These are phyloP conservation scores for Campopleginae sp. DNA, from an alignment of 2,888 invertebrate species.

Conservation along the genomic window DNA sequence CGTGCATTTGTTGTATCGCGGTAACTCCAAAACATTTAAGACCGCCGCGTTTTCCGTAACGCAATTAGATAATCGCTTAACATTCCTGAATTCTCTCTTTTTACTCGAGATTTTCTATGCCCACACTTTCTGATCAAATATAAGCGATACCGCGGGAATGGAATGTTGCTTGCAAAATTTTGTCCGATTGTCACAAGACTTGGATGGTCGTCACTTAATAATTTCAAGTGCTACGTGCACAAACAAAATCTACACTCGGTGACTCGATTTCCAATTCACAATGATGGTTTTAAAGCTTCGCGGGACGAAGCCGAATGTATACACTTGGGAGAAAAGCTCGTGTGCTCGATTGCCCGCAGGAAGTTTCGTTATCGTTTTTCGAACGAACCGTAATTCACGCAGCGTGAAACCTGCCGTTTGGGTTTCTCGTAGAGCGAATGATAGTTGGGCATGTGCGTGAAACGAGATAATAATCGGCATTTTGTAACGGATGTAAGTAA, in stretches of 20 bases:
- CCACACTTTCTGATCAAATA: constrained; percentile 32
- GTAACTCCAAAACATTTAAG: background rate
- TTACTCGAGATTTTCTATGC: background rate
- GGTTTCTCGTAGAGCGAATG: background rate
- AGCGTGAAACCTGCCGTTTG: constrained; percentile 36
- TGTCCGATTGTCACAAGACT: background rate
- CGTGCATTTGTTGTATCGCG: background rate
- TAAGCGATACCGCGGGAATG: background rate
- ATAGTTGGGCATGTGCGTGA: constrained; percentile 16
- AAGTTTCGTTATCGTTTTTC: constrained; percentile 57
- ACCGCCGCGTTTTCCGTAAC: background rate
- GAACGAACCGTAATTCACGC: constrained; percentile 24
- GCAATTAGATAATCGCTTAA: constrained; percentile 12
- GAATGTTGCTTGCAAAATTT: background rate
- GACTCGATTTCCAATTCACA: constrained; percentile 29
- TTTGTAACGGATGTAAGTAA: constrained; percentile 60
- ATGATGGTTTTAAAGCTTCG: background rate
- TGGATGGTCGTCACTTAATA: constrained; percentile 11
- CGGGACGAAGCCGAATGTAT: background rate
- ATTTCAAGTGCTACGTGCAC: constrained; percentile 46
- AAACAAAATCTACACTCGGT: constrained; percentile 42
- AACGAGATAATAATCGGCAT: constrained; percentile 56
- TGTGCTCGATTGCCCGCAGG: constrained; percentile 56
- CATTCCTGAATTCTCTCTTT: background rate
- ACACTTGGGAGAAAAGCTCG: background rate